These are phyloP conservation scores for Melinaea marsaeus DNA, from an alignment of 2,888 invertebrate genomes.

Conservation along the genomic window DNA sequence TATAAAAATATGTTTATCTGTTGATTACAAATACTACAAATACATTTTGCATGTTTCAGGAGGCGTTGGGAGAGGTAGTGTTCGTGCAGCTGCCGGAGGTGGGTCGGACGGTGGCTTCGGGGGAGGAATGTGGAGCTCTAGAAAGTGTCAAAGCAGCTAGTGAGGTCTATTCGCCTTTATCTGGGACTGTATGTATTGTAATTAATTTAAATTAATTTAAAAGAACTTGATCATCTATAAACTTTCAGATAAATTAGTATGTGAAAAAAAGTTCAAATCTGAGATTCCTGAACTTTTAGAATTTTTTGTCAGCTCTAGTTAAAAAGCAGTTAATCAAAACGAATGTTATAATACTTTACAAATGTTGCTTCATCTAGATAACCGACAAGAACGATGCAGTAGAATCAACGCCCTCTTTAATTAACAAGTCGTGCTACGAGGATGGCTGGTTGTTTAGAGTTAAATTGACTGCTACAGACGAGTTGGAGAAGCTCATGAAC, in stretches of 20 bases:
- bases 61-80: slow-evolving; percentile 93
- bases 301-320: no score
- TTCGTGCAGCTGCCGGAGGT: slow-evolving; percentile 91
- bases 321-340: no score
- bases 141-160: slow-evolving; percentile 96
- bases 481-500: slow-evolving; percentile 83
- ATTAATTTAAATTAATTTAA: neutral
- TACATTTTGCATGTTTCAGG: slow-evolving; percentile 64
- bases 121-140: slow-evolving; percentile 91
- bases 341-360: no score
- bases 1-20: no score
- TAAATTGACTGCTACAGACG: slow-evolving; percentile 80
- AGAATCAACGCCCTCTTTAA: slow-evolving; percentile 85
- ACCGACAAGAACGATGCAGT: slow-evolving; percentile 84
- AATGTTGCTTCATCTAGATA: slow-evolving; percentile 61
- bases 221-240: neutral
- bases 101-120: slow-evolving; percentile 70
- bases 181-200: slow-evolving; percentile 77
- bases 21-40: neutral
- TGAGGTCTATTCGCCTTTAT: slow-evolving; percentile 90
- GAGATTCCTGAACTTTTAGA: no score
- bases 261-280: no score
- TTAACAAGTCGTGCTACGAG: slow-evolving; percentile 89
- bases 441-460: slow-evolving; percentile 93
- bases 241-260: no score